Evolutionary conservation across 2,888 invertebrate species (phyloP).

Genomic region (Ophioninae sp.): DNA sequence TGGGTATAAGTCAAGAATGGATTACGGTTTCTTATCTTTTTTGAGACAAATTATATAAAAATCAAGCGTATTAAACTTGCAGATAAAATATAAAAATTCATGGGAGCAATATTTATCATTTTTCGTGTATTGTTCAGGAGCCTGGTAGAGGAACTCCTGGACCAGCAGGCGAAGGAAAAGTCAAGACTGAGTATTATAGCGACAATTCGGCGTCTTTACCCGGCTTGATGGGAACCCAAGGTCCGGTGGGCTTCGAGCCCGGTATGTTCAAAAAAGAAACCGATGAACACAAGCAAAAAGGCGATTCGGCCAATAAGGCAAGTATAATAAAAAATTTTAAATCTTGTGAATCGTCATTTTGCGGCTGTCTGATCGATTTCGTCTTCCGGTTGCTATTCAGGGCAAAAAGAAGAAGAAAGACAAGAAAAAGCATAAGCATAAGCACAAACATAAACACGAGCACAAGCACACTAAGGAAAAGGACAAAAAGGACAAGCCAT

Average conservation of each 20-base stretch:
- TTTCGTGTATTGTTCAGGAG: constrained; percentile 60
- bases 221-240: constrained; percentile 86
- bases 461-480: constrained; percentile 85
- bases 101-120: neutral
- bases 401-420: constrained; percentile 91
- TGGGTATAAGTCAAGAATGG: neutral
- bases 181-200: constrained; percentile 87
- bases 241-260: constrained; percentile 91
- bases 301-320: constrained; percentile 83
- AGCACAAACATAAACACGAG: constrained; percentile 83
- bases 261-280: constrained; percentile 89
- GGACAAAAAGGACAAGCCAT: constrained; percentile 86
- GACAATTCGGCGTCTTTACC: constrained; percentile 92
- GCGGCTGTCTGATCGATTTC: constrained; percentile 26
- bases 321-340: constrained; percentile 37
- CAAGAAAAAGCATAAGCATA: constrained; percentile 91
- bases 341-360: neutral
- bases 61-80: neutral
- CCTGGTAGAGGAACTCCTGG: constrained; percentile 70
- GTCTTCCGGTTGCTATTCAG: constrained; percentile 61
- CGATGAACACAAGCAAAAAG: constrained; percentile 82
- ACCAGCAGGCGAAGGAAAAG: constrained; percentile 79
- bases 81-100: neutral
- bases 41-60: neutral
- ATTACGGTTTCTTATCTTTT: neutral